Evolutionary conservation across 2,113 vertebrate species (phyloP).

Genomic region (Malurus alboscapulatus): DNA sequence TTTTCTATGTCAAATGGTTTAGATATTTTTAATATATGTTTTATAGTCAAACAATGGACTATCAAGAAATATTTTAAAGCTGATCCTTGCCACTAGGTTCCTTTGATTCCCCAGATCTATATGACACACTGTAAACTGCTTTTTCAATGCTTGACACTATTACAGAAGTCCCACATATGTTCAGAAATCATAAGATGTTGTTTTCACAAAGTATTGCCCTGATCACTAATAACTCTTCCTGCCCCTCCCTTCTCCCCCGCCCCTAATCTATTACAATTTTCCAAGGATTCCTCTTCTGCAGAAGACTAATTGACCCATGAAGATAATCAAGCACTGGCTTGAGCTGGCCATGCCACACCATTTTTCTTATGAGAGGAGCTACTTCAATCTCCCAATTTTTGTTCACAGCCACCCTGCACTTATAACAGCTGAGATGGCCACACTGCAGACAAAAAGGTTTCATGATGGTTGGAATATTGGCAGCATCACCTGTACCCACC

Average conservation of each 20-base stretch:
- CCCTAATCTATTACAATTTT: not conserved
- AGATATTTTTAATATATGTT: not conserved
- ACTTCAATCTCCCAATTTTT: not conserved
- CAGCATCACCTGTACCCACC: not conserved
- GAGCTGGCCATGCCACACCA: not conserved
- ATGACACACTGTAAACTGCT: not conserved
- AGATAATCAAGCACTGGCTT: not conserved
- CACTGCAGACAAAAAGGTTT: not conserved
- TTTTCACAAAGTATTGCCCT: not conserved
- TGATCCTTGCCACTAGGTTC: not conserved
- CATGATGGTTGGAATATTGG: no score
- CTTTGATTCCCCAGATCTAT: not conserved
- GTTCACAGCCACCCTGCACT: not conserved
- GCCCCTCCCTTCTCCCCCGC: fast-evolving
- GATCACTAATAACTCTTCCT: not conserved
- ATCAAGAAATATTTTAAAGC: not conserved
- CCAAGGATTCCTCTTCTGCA: not conserved
- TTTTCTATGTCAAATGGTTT: not conserved
- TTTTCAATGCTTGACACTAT: not conserved
- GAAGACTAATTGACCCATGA: not conserved
- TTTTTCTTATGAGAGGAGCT: not conserved
- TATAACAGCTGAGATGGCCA: not conserved
- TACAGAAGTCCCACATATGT: not conserved
- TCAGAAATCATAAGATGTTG: not conserved
- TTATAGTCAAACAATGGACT: not conserved